Percentiles rank a stretch among this genome's conserved stretches.
Conservation (phyloP, 2,888 invertebrate species). For the Teleiodes luculella region DNA sequence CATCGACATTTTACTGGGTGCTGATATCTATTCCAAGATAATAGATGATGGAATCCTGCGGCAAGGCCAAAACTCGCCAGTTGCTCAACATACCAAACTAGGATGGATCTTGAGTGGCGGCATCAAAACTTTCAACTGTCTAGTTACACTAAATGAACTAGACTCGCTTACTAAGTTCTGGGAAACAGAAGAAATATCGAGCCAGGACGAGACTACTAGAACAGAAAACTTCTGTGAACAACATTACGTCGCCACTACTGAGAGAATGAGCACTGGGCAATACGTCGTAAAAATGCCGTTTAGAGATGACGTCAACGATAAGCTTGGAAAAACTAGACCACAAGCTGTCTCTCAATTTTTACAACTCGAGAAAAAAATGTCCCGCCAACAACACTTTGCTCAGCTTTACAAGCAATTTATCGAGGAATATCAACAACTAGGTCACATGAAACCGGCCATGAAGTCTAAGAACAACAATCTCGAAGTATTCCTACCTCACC, state of each 20-base stretch:
- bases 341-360: not conserved
- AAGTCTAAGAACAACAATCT: not conserved
- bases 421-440: not conserved
- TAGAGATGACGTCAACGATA: not conserved
- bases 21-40: slow-evolving; percentile 1
- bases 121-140: slow-evolving; percentile 11
- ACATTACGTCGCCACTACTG: not conserved
- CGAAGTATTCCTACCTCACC: slow-evolving; percentile 8
- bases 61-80: not conserved
- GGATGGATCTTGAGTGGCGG: slow-evolving; percentile 18
- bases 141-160: slow-evolving; percentile 1
- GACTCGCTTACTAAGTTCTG: slow-evolving; percentile 6
- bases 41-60: not conserved
- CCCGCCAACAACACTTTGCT: not conserved
- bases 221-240: not conserved
- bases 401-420: not conserved
- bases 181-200: slow-evolving; percentile 3
- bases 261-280: not conserved
- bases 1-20: slow-evolving; percentile 7
- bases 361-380: not conserved
- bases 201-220: not conserved
- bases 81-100: slow-evolving; percentile 16
- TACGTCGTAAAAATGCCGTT: not conserved
- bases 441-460: not conserved
- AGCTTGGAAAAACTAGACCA: not conserved